These are phyloP conservation scores for Myrmophylax atrothorax DNA, from an alignment of 2,113 vertebrate genomes.

Conservation along the genomic window DNA sequence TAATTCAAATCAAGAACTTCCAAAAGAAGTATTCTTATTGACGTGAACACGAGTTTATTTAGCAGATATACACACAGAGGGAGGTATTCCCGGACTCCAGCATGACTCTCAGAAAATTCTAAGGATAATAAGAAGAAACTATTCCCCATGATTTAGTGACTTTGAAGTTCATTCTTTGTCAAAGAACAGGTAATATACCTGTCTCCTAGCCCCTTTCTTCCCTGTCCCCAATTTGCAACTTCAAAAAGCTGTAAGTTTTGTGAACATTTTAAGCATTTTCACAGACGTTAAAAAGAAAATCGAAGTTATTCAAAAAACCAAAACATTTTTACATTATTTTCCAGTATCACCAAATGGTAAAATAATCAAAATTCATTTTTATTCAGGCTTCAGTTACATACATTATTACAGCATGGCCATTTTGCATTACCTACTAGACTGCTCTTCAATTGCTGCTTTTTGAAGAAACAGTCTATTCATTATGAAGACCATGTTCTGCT, in stretches of 20 bases:
- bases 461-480: background rate
- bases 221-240: background rate
- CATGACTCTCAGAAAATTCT: background rate
- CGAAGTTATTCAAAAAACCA: background rate
- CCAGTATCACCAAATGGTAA: background rate
- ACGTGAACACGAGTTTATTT: background rate
- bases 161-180: background rate
- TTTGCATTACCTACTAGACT: background rate
- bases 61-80: background rate
- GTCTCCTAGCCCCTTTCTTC: background rate
- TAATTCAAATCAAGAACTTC: slow-evolving; percentile 37
- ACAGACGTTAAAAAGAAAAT: background rate
- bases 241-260: background rate
- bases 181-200: background rate
- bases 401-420: background rate
- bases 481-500: background rate
- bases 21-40: background rate
- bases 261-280: background rate
- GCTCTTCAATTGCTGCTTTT: background rate
- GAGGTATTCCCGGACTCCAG: background rate
- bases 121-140: background rate
- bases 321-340: background rate
- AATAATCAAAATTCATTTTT: background rate
- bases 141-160: background rate
- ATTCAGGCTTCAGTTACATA: background rate